phyloP scores from a whole-genome alignment of 2,888 invertebrate genomes.

The Coelogynopora nodosa region DNA sequence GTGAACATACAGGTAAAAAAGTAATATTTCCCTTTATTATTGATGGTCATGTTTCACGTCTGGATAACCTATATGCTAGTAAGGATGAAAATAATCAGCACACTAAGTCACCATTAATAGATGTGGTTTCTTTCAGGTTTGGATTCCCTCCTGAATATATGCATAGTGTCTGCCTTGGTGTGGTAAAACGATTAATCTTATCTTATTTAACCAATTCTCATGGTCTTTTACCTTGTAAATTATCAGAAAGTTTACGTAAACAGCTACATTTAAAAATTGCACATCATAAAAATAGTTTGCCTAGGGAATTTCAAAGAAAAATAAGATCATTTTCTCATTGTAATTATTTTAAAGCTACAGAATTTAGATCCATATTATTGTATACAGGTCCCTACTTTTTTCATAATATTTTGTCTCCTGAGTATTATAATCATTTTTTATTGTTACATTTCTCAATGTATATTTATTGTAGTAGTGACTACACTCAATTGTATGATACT shows the following conservation, averaged over 20 bases:
- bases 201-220: not conserved
- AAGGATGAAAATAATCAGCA: not conserved
- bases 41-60: not conserved
- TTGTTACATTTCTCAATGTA: not conserved
- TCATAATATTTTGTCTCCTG: not conserved
- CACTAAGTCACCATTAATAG: not conserved
- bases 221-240: not conserved
- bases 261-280: not conserved
- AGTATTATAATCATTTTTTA: not conserved
- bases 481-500: no score
- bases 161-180: not conserved
- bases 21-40: not conserved
- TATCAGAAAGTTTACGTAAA: not conserved
- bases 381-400: not conserved
- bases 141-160: not conserved
- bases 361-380: constrained; percentile 20
- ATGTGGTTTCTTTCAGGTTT: not conserved
- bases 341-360: constrained; percentile 9
- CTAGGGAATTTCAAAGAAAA: constrained; percentile 17
- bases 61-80: not conserved
- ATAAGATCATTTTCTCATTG: not conserved
- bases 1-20: not conserved
- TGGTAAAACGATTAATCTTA: not conserved
- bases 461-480: not conserved
- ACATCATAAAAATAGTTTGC: not conserved